These are phyloP conservation scores for Telenomus remus DNA, from an alignment of 1,140 invertebrate genomes.

Conservation along the genomic window DNA sequence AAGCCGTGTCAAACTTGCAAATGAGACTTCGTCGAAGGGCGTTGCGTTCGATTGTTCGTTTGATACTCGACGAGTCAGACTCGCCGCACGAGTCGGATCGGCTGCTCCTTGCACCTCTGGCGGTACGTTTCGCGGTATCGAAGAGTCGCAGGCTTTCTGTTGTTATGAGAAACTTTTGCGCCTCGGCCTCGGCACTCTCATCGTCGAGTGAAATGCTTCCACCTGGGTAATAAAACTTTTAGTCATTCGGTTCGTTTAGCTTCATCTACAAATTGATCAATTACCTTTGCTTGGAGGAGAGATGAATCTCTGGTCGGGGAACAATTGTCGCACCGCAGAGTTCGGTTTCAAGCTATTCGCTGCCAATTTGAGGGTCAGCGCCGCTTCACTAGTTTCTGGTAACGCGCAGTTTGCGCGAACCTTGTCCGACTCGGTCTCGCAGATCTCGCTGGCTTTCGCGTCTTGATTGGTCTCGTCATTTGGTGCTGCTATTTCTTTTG, in stretches of 20 bases:
- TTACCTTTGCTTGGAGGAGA: conserved; percentile 75
- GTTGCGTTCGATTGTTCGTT: conserved; percentile 83
- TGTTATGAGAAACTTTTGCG: conserved; percentile 78
- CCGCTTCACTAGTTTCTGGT: conserved; percentile 72
- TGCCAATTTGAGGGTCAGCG: conserved; percentile 78
- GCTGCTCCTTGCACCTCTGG: conserved; percentile 71
- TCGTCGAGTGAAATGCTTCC: conserved; percentile 56
- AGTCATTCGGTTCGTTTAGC: too few species aligned
- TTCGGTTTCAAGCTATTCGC: conserved; percentile 81
- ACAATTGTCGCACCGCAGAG: conserved; percentile 84
- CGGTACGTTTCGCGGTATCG: conserved; percentile 78
- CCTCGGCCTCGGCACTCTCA: conserved; percentile 62
- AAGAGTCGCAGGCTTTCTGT: conserved; percentile 80
- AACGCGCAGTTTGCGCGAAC: too few species aligned
- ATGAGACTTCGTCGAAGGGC: conserved; percentile 82
- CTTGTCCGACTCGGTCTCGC: too few species aligned
- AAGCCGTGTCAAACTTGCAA: conserved; percentile 76
- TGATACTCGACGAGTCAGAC: conserved; percentile 77
- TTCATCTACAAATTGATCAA: too few species aligned
- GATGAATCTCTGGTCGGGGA: conserved; percentile 79
- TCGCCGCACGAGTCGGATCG: conserved; percentile 72
- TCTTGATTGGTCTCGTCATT: too few species aligned
- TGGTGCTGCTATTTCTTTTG: conserved; percentile 60
- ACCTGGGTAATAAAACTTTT: conserved; percentile 22
- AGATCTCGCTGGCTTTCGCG: too few species aligned